A percentile compares a stretch with the other conserved stretches of the same genome.
phyloP scores from a whole-genome alignment of 2,113 vertebrate species.

The Platanista minor region DNA sequence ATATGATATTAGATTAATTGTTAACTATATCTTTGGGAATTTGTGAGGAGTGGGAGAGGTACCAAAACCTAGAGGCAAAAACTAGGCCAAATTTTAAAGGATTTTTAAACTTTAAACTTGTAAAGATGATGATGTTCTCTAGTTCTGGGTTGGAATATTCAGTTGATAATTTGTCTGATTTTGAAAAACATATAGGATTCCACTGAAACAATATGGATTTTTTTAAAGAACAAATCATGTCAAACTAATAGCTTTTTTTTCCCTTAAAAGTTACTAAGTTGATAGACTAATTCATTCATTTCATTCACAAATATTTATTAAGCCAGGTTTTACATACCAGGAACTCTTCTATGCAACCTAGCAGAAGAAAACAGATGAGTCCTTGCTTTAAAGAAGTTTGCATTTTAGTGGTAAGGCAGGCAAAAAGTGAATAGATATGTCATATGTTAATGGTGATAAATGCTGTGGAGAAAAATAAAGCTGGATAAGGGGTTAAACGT shows the following conservation, averaged over 20 bases:
- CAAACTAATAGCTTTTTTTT: background rate
- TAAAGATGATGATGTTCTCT: background rate
- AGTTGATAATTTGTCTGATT: background rate
- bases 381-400: background rate
- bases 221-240: background rate
- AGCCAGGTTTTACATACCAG: background rate
- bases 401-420: background rate
- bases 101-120: background rate
- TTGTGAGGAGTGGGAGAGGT: background rate
- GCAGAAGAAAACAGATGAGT: background rate
- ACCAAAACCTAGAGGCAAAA: constrained; percentile 12
- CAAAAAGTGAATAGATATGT: background rate
- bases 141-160: background rate
- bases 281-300: background rate
- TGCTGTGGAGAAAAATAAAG: background rate
- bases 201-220: background rate
- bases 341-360: background rate
- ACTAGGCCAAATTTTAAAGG: background rate
- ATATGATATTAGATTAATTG: background rate
- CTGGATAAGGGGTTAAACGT: background rate
- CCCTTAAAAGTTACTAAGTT: background rate
- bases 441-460: background rate
- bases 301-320: background rate
- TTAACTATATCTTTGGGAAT: background rate
- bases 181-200: background rate